Evolutionary conservation across 2,797 vertebrate species (phyloP).

Genomic region (Bradypodion pumilum): DNA sequence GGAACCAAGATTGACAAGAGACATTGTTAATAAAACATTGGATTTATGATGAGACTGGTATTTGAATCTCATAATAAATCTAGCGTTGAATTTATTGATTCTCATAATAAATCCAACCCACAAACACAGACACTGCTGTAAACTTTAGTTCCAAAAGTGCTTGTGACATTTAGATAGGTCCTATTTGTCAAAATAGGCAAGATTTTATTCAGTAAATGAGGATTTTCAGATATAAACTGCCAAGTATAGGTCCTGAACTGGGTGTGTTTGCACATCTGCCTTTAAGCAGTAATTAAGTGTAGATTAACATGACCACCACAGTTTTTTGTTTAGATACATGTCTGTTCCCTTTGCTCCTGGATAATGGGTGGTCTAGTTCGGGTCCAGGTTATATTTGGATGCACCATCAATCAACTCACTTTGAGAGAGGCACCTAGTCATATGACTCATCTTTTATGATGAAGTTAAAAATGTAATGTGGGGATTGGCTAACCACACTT

Average conservation of each 20-base stretch:
- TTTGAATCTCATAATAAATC: too few species aligned
- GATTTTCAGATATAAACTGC: not conserved
- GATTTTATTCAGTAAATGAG: not conserved
- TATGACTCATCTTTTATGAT: not conserved
- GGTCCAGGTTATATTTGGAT: not conserved
- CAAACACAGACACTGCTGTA: not conserved
- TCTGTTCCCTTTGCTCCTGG: not conserved
- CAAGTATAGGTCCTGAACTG: not conserved
- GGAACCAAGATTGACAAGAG: not conserved
- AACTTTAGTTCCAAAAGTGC: not conserved
- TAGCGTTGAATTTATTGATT: too few species aligned
- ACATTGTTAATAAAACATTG: rapidly evolving
- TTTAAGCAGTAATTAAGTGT: constrained; percentile 8
- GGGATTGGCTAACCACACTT: not conserved
- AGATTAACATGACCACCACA: not conserved
- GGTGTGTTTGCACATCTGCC: constrained; percentile 3
- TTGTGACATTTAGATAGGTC: not conserved
- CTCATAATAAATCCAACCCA: too few species aligned
- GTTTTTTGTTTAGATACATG: not conserved
- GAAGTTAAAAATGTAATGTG: not conserved
- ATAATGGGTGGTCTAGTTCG: constrained; percentile 13
- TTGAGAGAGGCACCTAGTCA: not conserved
- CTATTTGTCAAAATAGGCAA: not conserved
- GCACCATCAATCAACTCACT: not conserved
- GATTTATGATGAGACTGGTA: not conserved